Conservation (phyloP, 2,113 vertebrate genomes). For the Austrofundulus limnaeus region DNA sequence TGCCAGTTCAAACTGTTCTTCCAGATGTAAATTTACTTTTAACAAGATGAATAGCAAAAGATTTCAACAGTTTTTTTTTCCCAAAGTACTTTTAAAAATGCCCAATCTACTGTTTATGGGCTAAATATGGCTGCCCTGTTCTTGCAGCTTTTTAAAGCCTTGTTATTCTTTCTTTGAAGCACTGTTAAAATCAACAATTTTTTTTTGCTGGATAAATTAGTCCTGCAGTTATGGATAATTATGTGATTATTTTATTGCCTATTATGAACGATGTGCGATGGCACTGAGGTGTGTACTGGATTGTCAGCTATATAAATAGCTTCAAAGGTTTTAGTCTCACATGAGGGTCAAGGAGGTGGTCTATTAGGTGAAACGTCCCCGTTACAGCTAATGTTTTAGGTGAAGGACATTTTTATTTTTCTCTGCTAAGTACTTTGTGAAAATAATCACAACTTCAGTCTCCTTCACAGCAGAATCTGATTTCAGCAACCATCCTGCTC, state of each 20-base stretch:
- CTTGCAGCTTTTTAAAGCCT: too few relatives aligned
- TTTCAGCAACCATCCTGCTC: conserved; percentile 25
- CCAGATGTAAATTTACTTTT: background rate
- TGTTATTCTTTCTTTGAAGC: too few relatives aligned
- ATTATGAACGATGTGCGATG: too few relatives aligned
- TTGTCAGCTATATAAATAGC: conserved; percentile 28
- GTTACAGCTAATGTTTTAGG: conserved; percentile 1
- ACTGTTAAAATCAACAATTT: too few relatives aligned
- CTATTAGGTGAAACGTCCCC: background rate
- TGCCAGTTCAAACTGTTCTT: background rate
- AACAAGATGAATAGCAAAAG: too few relatives aligned
- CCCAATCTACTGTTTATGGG: too few relatives aligned
- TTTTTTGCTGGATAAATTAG: too few relatives aligned
- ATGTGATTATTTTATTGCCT: too few relatives aligned
- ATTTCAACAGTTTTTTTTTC: background rate
- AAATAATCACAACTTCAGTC: conserved; percentile 3
- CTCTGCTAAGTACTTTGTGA: background rate
- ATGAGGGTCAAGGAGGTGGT: conserved; percentile 10
- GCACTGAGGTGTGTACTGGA: conserved; percentile 40
- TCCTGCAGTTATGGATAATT: too few relatives aligned
- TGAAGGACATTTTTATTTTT: background rate
- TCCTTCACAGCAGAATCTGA: conserved; percentile 17
- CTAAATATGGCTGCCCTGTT: too few relatives aligned
- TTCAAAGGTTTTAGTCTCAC: conserved; percentile 3
- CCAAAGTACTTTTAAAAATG: too few relatives aligned